Evolutionary conservation across 2,797 vertebrate genomes (phyloP), one percentile per base, ranked within the genome.

Genomic region (Acanthiza pusilla): DNA sequence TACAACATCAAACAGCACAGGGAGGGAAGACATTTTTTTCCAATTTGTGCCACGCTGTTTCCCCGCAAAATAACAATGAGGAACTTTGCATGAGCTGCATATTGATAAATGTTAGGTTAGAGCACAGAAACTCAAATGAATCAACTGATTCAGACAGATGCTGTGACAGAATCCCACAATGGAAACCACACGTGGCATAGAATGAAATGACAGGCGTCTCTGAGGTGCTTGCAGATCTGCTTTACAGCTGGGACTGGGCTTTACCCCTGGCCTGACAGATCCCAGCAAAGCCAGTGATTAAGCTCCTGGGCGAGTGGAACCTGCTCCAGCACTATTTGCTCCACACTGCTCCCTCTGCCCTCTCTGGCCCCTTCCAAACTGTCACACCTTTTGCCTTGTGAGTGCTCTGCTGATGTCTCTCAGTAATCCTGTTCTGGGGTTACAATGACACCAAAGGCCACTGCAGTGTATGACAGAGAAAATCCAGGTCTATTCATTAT

Each of bases 31-130:
- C 32, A 10, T 47, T 77, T 89, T 89, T 71, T 85, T 82, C 63
- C 65, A 77, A 38, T 89, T 92, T 71, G 21, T 85, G 43, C 71
- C 75, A 82, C 0, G 0, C 61, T 76, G 43, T 91, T 95, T 80
- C 76, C 45, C 53, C 4, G 65, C 38, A 57, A 94, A 91, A 86
- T 93, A 93, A 87, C 83, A 91, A 93, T 36, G 84, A 96, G 47
- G 43, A 85, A 65, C 20, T 80, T 55, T 58, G 43, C 61, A 77
- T 80, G 80, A 93, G 57, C 83, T 83, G 63, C 77, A 71, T 94
- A 76, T 61, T 95, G 83, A 84, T 86, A 92, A 90, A 91, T 23
- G 65, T 65, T 85, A 67, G 63, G 76, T 93, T 90, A 94, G 67
- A 80, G 72, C 77, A 93, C 53, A 65, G 71, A 89, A 93, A 85